A percentile compares a stretch with the other conserved stretches of the same genome.
These are phyloP conservation scores for Tichodroma muraria DNA, from an alignment of 2,113 vertebrate species.

Conservation along the genomic window DNA sequence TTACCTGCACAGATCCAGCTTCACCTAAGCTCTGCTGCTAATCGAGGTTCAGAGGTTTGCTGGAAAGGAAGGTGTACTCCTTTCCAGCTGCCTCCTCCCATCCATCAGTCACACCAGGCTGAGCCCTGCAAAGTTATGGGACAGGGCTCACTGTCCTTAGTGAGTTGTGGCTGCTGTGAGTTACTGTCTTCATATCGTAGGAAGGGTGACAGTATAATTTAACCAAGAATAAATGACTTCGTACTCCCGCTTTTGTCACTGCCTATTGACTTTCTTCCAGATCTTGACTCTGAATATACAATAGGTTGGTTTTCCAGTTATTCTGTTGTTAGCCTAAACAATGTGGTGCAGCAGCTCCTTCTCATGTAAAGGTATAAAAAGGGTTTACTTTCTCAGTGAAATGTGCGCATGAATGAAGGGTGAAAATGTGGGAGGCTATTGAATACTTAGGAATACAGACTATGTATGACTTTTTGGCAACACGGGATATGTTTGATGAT, in stretches of 20 bases:
- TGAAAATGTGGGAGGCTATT: neutral
- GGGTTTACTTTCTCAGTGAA: neutral
- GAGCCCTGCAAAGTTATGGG: neutral
- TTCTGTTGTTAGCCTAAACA: neutral
- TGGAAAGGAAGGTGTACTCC: neutral
- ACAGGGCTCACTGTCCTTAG: neutral
- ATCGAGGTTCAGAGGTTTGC: neutral
- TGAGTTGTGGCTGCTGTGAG: accelerated
- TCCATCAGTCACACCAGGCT: neutral
- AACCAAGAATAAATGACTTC: neutral
- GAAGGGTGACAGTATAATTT: neutral
- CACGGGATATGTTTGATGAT: neutral
- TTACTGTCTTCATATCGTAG: neutral
- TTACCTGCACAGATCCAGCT: neutral
- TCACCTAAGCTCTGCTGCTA: neutral
- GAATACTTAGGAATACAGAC: neutral
- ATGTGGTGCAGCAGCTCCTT: neutral
- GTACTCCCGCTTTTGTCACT: neutral
- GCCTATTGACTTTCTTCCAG: neutral
- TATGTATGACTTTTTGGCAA: neutral
- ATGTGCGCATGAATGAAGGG: neutral
- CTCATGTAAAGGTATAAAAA: neutral
- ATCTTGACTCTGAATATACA: neutral
- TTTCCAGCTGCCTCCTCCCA: neutral
- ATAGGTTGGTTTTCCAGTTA: neutral